Percentiles rank a stretch among this genome's conserved stretches.
Conservation (phyloP, 2,797 vertebrate species). For the Argyrosomus regius region DNA sequence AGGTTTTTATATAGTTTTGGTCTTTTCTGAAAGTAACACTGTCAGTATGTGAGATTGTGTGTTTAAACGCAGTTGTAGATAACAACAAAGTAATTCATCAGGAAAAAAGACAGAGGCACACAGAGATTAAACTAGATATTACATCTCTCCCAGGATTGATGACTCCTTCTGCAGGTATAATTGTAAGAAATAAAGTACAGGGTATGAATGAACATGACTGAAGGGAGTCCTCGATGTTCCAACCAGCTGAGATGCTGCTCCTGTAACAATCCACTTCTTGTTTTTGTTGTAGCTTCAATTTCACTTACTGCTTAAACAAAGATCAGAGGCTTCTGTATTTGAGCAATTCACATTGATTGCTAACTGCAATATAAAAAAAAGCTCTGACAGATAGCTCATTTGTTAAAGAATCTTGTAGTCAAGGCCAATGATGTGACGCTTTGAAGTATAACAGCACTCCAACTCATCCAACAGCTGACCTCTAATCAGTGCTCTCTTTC, state of each 20-base stretch:
- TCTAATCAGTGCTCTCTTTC: slow-evolving; percentile 49
- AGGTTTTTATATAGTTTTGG: background rate
- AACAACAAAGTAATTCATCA: background rate
- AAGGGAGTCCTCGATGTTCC: background rate
- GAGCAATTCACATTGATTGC: slow-evolving; percentile 36
- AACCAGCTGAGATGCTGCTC: slow-evolving; percentile 26
- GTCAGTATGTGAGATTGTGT: background rate
- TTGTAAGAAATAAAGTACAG: background rate
- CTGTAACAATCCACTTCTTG: slow-evolving; percentile 60
- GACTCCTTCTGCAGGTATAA: background rate
- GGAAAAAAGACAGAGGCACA: background rate
- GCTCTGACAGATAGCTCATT: slow-evolving; percentile 31
- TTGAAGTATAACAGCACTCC: slow-evolving; percentile 51
- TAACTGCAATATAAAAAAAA: slow-evolving; percentile 27
- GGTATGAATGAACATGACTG: background rate
- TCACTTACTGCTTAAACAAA: slow-evolving; percentile 40
- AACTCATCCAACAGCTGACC: slow-evolving; percentile 53
- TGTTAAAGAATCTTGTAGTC: slow-evolving; percentile 34
- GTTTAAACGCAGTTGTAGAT: background rate
- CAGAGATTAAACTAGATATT: background rate
- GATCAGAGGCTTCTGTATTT: slow-evolving; percentile 37
- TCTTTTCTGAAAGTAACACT: background rate
- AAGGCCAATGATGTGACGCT: slow-evolving; percentile 26
- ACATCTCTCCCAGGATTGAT: background rate
- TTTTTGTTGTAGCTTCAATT: slow-evolving; percentile 59